phyloP scores from a whole-genome alignment of 1,140 invertebrate species.

The Papilio polytes region DNA sequence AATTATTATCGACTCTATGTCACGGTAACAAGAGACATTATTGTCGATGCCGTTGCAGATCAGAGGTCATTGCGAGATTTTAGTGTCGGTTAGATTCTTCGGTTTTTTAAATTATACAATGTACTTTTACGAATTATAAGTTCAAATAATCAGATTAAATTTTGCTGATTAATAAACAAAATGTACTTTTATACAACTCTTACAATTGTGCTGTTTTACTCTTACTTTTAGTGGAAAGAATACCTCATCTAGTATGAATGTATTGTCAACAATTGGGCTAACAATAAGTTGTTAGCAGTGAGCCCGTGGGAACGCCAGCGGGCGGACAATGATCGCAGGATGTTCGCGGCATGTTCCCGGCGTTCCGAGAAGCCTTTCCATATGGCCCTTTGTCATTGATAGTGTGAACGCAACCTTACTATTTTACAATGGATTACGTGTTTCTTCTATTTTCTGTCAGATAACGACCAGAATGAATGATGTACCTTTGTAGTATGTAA shows the following conservation, averaged over 20 bases:
- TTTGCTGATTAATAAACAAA: too few relatives aligned
- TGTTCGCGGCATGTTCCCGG: constrained; percentile 12
- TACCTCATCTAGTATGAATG: background rate
- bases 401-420: background rate
- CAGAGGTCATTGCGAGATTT: too few relatives aligned
- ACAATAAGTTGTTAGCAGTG: constrained; percentile 13
- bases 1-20: too few relatives aligned
- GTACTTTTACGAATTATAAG: too few relatives aligned
- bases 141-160: too few relatives aligned
- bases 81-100: too few relatives aligned
- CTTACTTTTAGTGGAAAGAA: background rate
- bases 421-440: background rate
- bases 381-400: constrained; percentile 15
- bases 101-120: too few relatives aligned
- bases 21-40: too few relatives aligned
- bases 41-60: too few relatives aligned
- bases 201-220: background rate
- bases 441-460: background rate
- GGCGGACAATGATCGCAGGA: constrained; percentile 8
- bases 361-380: constrained; percentile 20
- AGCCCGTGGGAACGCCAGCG: background rate
- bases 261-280: background rate
- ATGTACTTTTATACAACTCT: too few relatives aligned
- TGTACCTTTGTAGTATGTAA: background rate
- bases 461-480: background rate